phyloP scores from a whole-genome alignment of 2,797 vertebrate species.

The Prunella strophiata region DNA sequence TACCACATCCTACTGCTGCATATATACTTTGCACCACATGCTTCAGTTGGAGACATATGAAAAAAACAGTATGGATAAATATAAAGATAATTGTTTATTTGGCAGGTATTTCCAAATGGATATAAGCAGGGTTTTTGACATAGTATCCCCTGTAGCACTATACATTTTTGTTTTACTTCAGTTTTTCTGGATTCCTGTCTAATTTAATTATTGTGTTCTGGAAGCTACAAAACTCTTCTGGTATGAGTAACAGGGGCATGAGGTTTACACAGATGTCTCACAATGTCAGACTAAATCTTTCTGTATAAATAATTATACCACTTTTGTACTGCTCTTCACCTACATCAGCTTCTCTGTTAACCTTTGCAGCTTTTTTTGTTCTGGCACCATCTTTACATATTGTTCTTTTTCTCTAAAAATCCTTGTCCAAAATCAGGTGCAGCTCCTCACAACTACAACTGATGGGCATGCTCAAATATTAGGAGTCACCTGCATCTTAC shows the following conservation, averaged over 20 bases:
- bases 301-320: background rate
- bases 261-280: background rate
- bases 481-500: background rate
- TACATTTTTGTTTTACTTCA: background rate
- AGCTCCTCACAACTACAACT: background rate
- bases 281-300: background rate
- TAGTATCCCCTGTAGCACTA: background rate
- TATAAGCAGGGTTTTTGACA: background rate
- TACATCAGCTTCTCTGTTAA: background rate
- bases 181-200: background rate
- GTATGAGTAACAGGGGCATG: background rate
- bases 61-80: background rate
- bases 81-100: background rate
- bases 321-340: background rate
- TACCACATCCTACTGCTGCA: background rate
- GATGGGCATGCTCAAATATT: background rate
- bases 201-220: slow-evolving; percentile 1
- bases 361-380: background rate
- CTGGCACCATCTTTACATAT: background rate
- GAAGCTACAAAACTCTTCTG: background rate
- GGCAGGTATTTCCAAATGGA: background rate
- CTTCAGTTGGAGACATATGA: background rate
- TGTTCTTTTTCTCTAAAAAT: background rate
- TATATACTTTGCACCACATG: background rate
- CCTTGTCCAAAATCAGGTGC: background rate